Base-by-base conservation (phyloP, 2,888 invertebrate genomes). In the Silvanus unidentatus region DNA sequence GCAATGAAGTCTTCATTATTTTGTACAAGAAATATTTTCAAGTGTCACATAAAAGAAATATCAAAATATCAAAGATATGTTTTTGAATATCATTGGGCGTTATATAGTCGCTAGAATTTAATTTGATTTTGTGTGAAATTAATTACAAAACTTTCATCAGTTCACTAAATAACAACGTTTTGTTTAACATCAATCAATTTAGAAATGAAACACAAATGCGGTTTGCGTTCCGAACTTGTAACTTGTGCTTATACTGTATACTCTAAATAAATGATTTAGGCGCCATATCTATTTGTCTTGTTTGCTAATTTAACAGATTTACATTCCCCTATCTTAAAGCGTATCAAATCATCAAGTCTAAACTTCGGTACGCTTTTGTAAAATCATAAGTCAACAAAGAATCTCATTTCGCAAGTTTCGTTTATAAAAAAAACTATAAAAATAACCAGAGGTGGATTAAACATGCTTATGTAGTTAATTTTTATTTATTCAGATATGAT, bases 251-350 rank as follows among this genome's bases (percentile, higher is more conserved):
- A 48, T 44, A 48, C 48, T 30, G 14, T 29, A n/a, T 4, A 11
- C 9, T 30, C 22, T 38, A 14, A 11, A 32, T 44, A 44, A 39
- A 40, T 34, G 34, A 40, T 37, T 52, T 38, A 39, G 46, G 47
- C 51, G 49, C 50, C 47, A 48, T 47, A 46, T 58, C 55, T 58
- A 52, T 57, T 54, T 57, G 57, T 46, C 57, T 50, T 57, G 53
- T 55, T 57, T 57, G 55, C 53, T 59, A 59, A 58, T 58, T 58
- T 55, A 53, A 54, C 54, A 52, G 55, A 44, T 58, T 58, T 58
- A 55, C 56, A 55, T 58, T 58, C 50, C 52, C 48, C 22, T 22
- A 22, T 22, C 3, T 22, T 8, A 5, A 45, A 46, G 49, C 44
- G 54, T 58, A 58, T 57, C 56, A 55, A 12, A 11, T 32, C 32